These are phyloP conservation scores for Amazona vittata DNA, from an alignment of 2,113 vertebrate genomes.

Conservation along the genomic window DNA sequence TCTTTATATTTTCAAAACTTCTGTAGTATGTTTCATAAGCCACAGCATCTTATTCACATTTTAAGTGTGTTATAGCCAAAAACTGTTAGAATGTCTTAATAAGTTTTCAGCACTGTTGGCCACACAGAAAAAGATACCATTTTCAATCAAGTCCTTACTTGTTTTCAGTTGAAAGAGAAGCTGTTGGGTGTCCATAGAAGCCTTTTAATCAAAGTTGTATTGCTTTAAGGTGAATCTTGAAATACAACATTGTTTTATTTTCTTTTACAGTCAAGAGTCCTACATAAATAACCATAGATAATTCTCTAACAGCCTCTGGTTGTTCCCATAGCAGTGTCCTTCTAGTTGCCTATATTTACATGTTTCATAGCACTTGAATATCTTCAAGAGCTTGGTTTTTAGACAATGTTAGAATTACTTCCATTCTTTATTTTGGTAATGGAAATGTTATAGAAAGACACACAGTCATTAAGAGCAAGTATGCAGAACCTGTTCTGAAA, in stretches of 20 bases:
- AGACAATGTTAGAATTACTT: not conserved
- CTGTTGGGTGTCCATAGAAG: not conserved
- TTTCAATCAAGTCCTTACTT: not conserved
- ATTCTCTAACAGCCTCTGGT: not conserved
- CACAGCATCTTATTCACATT: not conserved
- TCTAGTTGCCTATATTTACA: not conserved
- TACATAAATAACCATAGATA: not conserved
- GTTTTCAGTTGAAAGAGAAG: not conserved
- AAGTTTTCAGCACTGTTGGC: not conserved
- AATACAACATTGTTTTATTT: not conserved
- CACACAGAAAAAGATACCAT: not conserved
- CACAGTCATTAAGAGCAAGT: accelerated
- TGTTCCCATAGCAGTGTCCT: not conserved
- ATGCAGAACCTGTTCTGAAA: not conserved
- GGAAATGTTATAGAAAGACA: not conserved
- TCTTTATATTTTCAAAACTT: not conserved
- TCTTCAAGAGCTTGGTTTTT: not conserved
- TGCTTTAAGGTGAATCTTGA: not conserved
- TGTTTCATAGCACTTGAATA: not conserved
- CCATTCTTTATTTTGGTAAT: not conserved
- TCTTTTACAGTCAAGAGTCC: not conserved
- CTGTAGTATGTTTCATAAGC: not conserved
- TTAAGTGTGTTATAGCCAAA: not conserved
- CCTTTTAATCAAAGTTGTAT: not conserved
- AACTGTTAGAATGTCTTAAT: accelerated